Evolutionary conservation across 2,113 vertebrate species (phyloP).

Genomic region (Rhinopomastus cyanomelas): DNA sequence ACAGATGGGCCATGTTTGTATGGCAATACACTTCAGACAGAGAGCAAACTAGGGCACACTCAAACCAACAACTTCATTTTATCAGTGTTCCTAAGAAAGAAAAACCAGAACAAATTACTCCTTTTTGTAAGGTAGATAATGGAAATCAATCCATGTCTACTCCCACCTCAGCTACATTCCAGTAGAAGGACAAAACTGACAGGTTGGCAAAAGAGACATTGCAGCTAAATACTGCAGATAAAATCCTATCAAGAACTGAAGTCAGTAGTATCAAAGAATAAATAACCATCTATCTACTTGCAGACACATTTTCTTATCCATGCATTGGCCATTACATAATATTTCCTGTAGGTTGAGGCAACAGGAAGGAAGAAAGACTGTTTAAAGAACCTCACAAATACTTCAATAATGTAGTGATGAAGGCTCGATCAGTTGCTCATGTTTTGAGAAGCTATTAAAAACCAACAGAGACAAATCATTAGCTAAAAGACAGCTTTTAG

Average conservation of each 20-base stretch:
- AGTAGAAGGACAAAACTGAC: neutral
- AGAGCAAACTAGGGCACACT: neutral
- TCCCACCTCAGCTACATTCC: slow-evolving; percentile 7
- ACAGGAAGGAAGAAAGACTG: neutral
- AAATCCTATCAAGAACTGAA: neutral
- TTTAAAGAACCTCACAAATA: slow-evolving; percentile 1
- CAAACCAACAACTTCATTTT: neutral
- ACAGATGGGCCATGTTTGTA: neutral
- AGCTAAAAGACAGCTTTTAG: slow-evolving; percentile 11
- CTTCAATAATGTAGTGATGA: neutral
- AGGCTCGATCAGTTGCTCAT: neutral
- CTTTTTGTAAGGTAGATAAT: slow-evolving; percentile 13
- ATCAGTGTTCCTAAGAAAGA: neutral
- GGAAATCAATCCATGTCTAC: slow-evolving; percentile 10
- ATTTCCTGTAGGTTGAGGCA: slow-evolving; percentile 9
- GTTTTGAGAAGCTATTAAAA: slow-evolving; percentile 15
- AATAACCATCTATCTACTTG: neutral
- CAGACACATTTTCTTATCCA: neutral
- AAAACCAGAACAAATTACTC: neutral
- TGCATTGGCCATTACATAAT: neutral
- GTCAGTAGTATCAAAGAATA: neutral
- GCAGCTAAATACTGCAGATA: neutral
- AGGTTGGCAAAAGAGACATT: neutral
- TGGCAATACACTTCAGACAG: neutral
- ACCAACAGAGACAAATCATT: neutral